These are phyloP conservation scores for Xestoiulus laeticollis DNA, from an alignment of 2,888 invertebrate species.

Conservation along the genomic window DNA sequence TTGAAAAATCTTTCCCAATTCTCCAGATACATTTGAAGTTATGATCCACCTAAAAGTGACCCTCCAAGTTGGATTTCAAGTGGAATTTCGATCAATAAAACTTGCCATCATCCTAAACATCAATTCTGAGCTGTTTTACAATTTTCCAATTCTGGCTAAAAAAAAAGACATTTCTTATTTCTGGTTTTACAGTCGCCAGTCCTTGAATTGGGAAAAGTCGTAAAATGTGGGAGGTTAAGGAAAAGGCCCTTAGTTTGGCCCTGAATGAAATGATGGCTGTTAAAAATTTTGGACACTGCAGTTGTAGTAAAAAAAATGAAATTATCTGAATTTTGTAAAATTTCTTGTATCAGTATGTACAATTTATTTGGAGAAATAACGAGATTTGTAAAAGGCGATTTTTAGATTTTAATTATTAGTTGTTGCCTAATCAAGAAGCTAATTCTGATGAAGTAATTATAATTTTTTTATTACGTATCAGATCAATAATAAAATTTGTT, in stretches of 20 bases:
- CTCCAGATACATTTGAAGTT: not conserved
- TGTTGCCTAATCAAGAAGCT: too few relatives aligned
- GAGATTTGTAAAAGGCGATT: too few relatives aligned
- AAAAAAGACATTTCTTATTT: not conserved
- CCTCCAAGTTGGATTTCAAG: not conserved
- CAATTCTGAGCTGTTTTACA: conserved; percentile 30
- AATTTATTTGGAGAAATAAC: too few relatives aligned
- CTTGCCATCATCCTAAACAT: conserved; percentile 21
- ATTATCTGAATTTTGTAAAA: not conserved
- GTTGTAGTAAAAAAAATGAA: not conserved
- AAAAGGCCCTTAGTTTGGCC: conserved; percentile 13
- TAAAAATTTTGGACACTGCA: not conserved
- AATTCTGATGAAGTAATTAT: too few relatives aligned
- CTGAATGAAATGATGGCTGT: conserved; percentile 1
- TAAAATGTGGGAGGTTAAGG: conserved; percentile 29
- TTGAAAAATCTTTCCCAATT: conserved; percentile 29
- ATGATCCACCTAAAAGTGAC: not conserved
- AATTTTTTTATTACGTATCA: too few relatives aligned
- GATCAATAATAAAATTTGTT: too few relatives aligned
- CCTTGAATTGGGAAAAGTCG: conserved; percentile 22
- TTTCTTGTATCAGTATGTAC: not conserved
- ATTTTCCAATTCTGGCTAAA: not conserved
- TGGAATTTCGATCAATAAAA: conserved; percentile 21
- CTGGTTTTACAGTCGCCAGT: conserved; percentile 34
- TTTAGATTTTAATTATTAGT: too few relatives aligned